Evolutionary conservation across 2,888 invertebrate genomes (phyloP).

Genomic region (Amitus sp.): DNA sequence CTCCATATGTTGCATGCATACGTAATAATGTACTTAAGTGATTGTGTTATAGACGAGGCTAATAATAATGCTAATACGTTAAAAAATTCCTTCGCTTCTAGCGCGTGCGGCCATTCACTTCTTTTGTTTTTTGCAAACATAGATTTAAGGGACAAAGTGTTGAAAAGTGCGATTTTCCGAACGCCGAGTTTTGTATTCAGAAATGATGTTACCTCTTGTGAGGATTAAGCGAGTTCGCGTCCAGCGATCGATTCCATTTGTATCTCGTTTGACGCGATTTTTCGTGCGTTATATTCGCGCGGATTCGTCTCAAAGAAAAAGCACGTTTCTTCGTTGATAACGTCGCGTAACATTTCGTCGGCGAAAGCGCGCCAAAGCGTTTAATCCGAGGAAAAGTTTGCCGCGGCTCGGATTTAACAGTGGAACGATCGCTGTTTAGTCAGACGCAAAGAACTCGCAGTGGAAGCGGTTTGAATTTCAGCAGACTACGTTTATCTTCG

Average conservation of each 20-base stretch:
- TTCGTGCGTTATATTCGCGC: too few species aligned
- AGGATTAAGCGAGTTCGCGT: too few species aligned
- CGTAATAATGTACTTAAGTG: constrained; percentile 44
- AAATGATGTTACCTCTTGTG: too few species aligned
- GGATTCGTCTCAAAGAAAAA: neutral
- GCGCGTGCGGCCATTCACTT: constrained; percentile 56
- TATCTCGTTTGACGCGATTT: neutral
- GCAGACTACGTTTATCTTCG: constrained; percentile 6
- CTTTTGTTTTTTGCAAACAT: constrained; percentile 41
- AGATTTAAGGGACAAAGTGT: constrained; percentile 44
- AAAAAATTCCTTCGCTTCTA: constrained; percentile 54
- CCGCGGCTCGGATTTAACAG: constrained; percentile 6
- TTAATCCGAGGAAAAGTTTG: neutral
- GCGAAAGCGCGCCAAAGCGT: constrained; percentile 4
- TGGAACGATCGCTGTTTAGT: constrained; percentile 19
- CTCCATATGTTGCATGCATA: constrained; percentile 64
- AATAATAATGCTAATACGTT: constrained; percentile 28
- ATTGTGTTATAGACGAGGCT: constrained; percentile 40
- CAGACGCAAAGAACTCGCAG: constrained; percentile 13
- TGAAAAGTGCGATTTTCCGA: constrained; percentile 20
- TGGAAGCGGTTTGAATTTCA: neutral
- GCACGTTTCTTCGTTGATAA: neutral
- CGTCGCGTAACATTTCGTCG: neutral
- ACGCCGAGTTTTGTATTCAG: too few species aligned
- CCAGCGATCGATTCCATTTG: too few species aligned